Evolutionary conservation across 64 coral and sea anemone genomes (phyloP).

Genomic region (Orbicella faveolata): DNA sequence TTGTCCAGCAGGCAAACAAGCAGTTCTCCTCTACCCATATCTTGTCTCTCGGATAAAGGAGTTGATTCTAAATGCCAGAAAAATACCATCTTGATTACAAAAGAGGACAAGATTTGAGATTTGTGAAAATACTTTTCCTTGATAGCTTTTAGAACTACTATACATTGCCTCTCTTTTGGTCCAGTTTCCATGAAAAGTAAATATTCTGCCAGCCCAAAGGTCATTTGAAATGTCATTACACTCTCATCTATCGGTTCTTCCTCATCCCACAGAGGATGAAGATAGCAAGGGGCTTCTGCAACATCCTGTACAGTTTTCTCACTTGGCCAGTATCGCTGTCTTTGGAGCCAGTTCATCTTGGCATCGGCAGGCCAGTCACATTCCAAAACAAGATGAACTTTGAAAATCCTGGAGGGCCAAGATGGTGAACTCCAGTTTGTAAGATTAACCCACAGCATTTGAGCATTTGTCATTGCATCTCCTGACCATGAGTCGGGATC

Average conservation of each 20-base stretch:
- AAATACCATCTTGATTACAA: constrained; percentile 2
- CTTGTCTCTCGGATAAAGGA: neutral
- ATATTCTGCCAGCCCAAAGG: neutral
- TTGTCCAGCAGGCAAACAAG: neutral
- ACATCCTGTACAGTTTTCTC: neutral
- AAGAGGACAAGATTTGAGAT: constrained; percentile 4
- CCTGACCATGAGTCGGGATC: constrained; percentile 30
- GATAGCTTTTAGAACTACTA: constrained; percentile 10
- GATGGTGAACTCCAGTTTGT: neutral
- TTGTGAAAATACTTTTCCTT: neutral
- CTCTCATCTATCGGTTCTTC: neutral
- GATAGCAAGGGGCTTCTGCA: neutral
- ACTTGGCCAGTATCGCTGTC: constrained; percentile 8
- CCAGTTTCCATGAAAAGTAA: constrained; percentile 26
- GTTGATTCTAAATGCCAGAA: constrained; percentile 39
- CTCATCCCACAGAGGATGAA: neutral
- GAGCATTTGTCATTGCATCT: constrained; percentile 21
- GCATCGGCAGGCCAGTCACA: constrained; percentile 13
- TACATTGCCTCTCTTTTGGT: constrained; percentile 25
- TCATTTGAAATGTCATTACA: constrained; percentile 6
- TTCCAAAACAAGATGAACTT: neutral
- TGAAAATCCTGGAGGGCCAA: constrained; percentile 4
- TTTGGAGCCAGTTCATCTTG: constrained; percentile 11
- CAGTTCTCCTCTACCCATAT: constrained; percentile 24
- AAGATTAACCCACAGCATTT: constrained; percentile 32